Evolutionary conservation across 2,888 invertebrate species (phyloP), one percentile per base, ranked within the genome.

Genomic region (Fragum fragum): DNA sequence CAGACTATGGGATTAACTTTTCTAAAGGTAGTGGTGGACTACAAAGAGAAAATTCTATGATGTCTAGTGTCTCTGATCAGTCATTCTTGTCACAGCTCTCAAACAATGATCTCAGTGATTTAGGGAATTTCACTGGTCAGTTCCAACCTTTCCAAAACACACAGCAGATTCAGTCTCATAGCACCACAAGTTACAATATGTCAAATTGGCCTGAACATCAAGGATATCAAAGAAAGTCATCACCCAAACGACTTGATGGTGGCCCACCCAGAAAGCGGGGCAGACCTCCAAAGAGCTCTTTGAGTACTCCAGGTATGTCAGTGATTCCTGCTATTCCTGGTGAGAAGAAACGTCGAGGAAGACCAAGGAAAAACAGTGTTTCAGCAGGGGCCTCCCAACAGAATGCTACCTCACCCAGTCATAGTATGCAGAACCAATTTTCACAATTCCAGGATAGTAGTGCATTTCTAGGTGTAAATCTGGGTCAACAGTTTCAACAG

Each of bases 1-100:
- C 77, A n/a, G 71, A 76, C 53, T 85, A 79, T 81, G 85, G 85
- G 23, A 81, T 85, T 18, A 79, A 81, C 32, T 85, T 85, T 32
- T 39, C 73, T 28, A 84, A 84, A 63, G 69, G 75, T n/a, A 55
- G 57, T 42, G 29, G 1, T 23, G 32, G 32, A 11, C 1, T 61
- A 29, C 66, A 39, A 16, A 32, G 36, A 26, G 61, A 61, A 18
- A 76, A 9, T 42, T 26, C 26, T 6, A 7, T 52, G 5, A 29
- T 28, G 55, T 42, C 73, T n/a, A 23, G 28, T 28, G 28, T n/a
- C 29, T 42, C 73, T 23, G 52, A 66, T 23, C 57, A 68, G 47
- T 78, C 73, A 39, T 76, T 76, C 52, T 28, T 76, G 47, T 76
- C 76, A 42, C 79, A 79, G 61, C 61, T 73, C 11, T 63, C 73